Base-by-base conservation (phyloP, 1,140 invertebrate genomes). In the Asobara japonica region DNA sequence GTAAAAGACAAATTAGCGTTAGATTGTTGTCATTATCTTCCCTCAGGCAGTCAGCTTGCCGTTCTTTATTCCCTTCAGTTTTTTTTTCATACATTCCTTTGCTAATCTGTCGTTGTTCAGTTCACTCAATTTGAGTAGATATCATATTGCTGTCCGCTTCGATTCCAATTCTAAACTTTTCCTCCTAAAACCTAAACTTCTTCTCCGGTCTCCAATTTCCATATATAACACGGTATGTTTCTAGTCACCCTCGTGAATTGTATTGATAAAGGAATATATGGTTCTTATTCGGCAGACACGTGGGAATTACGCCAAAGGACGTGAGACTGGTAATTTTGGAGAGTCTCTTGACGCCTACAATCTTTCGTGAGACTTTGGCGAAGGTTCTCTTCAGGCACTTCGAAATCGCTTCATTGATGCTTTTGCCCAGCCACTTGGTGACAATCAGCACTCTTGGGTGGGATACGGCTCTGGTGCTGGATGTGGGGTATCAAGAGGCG, bases 291-390 rank as follows among this genome's bases (percentile, higher is more conserved):
- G 84, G 71, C 77, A 97, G 96, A 78, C 92, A 97, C 84, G 89
- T 96, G 6, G 86, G 97, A 25, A 92, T 97, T 25, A 98, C 94
- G 84, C 96, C 97, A 0, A 98, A 98, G 86, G 97, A 98, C 78
- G 89, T 96, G 13, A 93, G 93, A 82, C 91, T 99, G 65, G 93
- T 98, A 0, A 89, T 99, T 60, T 91, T 98, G 30, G 97, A 99
- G 87, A 97, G 96, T 31, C 87, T 98, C 3, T 88, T 98, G 20
- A 93, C 92, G 36, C 92, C 95, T 0, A 94, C 94, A 1, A 82
- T 91, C 45, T 94, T 97, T 76, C 89, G 95, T 77, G 93, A 98
- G 76, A 95, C 93, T 0, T 84, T 99, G 1, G 96, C 96, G 0
- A 95, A 94, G 87, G 96, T 98, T 13, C 88, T 99, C 8, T 99